phyloP scores from a whole-genome alignment of 2,797 vertebrate species.

The Zenarchopterus dispar region DNA sequence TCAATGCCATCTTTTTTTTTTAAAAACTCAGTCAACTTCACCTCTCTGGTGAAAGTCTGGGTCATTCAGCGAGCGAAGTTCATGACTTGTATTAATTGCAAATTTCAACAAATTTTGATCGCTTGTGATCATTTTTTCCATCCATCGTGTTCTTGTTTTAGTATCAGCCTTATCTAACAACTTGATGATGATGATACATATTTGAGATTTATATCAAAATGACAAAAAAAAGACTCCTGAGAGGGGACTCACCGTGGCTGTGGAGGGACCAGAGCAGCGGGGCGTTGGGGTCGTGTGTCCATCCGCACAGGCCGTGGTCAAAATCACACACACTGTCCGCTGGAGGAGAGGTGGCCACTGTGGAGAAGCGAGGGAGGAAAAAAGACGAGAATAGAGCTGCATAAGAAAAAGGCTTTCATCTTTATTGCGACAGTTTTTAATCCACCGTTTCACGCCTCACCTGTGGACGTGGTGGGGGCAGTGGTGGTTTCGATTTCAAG shows the following conservation, averaged over 20 bases:
- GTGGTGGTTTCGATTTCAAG: constrained; percentile 81
- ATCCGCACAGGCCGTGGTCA: constrained; percentile 88
- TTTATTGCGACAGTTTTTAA: too few relatives aligned
- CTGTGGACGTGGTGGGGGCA: constrained; percentile 62
- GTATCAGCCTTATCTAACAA: too few relatives aligned
- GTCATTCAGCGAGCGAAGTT: neutral
- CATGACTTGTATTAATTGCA: too few relatives aligned
- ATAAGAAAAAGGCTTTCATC: constrained; percentile 3
- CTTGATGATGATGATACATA: too few relatives aligned
- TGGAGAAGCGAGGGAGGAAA: neutral
- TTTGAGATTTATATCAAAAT: too few relatives aligned
- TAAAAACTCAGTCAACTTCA: constrained; percentile 6
- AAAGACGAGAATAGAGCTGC: neutral
- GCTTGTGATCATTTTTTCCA: too few relatives aligned
- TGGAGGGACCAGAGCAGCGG: constrained; percentile 88
- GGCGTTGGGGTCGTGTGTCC: constrained; percentile 87
- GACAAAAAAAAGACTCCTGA: too few relatives aligned
- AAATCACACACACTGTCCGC: constrained; percentile 90
- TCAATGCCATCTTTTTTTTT: constrained; percentile 6
- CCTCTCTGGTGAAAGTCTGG: neutral
- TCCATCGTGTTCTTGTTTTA: too few relatives aligned
- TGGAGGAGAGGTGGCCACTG: constrained; percentile 65
- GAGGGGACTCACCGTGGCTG: constrained; percentile 73
- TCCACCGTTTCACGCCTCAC: constrained; percentile 51
- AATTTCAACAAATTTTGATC: too few relatives aligned